Evolutionary conservation across 2,888 invertebrate genomes (phyloP), one percentile per base, ranked within the genome.

Genomic region (Andrena marginata): DNA sequence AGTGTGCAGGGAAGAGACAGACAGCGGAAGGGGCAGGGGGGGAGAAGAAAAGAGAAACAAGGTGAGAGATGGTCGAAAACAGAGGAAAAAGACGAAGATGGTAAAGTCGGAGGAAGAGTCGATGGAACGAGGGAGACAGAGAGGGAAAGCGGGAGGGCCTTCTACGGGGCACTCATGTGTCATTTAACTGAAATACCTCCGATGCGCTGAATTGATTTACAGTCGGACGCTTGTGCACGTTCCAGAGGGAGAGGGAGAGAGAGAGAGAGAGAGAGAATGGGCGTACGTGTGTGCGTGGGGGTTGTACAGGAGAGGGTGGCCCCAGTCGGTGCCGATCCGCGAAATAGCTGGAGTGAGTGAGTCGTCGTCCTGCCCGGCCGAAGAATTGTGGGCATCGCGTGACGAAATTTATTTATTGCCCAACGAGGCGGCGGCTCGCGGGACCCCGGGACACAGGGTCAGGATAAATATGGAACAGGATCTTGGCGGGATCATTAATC

Each of bases 101-200:
- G 29, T 6, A n/a, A 23, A 35, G n/a, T 8, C 23, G 54, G 33
- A 23, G 4, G 42, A 23, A 48, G 65, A 60, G n/a, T 16, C 64
- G 59, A 49, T 5, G 54, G 65, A 60, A 31, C 42, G 54, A 48
- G 60, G 64, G 20, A 10, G 26, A 51, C 54, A 67, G 48, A 71
- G 60, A 72, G 72, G 70, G 13, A 20, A 31, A 74, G 35, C 35
- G 63, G 54, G 42, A 60, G 75, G 69, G 48, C 62, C 77, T 72
- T 81, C 74, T 64, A 77, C 62, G 74, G 87, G 85, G 91, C 87
- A 89, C 90, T 92, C 93, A 56, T 75, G 83, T 83, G 91, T 93
- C 93, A 93, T 93, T 93, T 93, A 92, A 92, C 92, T 90, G 92
- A 91, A 93, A 93, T 93, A 91, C 90, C 92, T 91, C 91, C 91